These are phyloP conservation scores for Spatulosminthurus flaviceps DNA, from an alignment of 2,888 invertebrate genomes.

Conservation along the genomic window DNA sequence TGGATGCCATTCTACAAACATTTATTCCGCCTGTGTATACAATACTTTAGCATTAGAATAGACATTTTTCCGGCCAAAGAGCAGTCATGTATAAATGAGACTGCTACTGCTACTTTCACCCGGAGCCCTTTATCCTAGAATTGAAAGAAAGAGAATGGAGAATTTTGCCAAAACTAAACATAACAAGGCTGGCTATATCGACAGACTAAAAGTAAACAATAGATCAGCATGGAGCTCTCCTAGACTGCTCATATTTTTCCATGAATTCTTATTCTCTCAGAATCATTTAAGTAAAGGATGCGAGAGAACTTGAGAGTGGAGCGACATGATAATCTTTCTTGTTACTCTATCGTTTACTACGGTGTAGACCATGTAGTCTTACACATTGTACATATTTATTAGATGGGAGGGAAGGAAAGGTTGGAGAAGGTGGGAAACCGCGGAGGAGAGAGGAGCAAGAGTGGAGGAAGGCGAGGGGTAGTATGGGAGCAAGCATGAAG, in stretches of 20 bases:
- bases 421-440: neutral
- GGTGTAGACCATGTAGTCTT: no score
- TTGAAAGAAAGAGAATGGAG: no score
- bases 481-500: neutral
- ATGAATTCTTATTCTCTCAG: neutral
- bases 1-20: no score
- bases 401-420: neutral
- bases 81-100: no score
- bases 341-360: no score
- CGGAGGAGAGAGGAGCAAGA: neutral
- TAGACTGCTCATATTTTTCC: neutral
- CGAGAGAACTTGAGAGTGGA: neutral
- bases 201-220: neutral
- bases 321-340: conserved; percentile 12
- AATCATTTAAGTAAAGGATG: neutral
- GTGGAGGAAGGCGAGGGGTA: neutral
- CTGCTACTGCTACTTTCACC: no score
- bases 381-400: no score
- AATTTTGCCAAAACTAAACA: neutral
- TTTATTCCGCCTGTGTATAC: no score
- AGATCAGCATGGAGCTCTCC: neutral
- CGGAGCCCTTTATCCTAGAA: no score
- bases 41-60: no score
- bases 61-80: no score
- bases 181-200: neutral